Conservation (phyloP, 2,113 vertebrate species). For the Lipophrys pholis region DNA sequence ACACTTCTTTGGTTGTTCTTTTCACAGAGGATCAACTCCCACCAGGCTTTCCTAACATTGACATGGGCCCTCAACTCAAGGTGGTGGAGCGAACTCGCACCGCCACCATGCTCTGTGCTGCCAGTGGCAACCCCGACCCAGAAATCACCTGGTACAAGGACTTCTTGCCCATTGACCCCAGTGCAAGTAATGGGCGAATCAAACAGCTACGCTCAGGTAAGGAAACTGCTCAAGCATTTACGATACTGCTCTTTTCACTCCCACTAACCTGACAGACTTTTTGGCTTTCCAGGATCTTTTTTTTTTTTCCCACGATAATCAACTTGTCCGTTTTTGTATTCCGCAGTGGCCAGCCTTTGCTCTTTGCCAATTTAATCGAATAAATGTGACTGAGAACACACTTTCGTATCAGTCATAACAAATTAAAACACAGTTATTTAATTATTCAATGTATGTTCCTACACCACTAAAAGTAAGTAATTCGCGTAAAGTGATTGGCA, state of each 20-base stretch:
- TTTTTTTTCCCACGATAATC: not conserved
- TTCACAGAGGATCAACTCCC: constrained; percentile 96
- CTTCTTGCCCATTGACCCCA: constrained; percentile 96
- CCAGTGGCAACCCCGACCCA: constrained; percentile 96
- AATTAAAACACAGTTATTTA: not conserved
- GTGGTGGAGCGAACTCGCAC: constrained; percentile 97
- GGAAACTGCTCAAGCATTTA: not conserved
- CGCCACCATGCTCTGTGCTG: constrained; percentile 97
- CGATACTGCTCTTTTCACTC: not conserved
- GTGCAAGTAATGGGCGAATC: constrained; percentile 92
- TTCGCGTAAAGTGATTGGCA: too few relatives aligned
- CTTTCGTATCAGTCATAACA: not conserved
- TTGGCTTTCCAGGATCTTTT: not conserved
- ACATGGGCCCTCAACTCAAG: constrained; percentile 98
- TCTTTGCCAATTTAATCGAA: not conserved
- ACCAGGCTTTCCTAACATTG: constrained; percentile 94
- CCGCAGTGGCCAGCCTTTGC: not conserved
- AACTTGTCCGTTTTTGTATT: constrained; percentile 5
- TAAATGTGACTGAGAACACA: not conserved
- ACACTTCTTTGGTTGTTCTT: not conserved
- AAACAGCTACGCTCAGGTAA: constrained; percentile 97
- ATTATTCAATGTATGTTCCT: not conserved
- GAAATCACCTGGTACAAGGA: constrained; percentile 99
- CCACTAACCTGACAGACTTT: not conserved
- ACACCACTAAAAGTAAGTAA: not conserved